Base-by-base conservation (phyloP, 1,140 invertebrate genomes). In the Caenorhabditis latens region DNA sequence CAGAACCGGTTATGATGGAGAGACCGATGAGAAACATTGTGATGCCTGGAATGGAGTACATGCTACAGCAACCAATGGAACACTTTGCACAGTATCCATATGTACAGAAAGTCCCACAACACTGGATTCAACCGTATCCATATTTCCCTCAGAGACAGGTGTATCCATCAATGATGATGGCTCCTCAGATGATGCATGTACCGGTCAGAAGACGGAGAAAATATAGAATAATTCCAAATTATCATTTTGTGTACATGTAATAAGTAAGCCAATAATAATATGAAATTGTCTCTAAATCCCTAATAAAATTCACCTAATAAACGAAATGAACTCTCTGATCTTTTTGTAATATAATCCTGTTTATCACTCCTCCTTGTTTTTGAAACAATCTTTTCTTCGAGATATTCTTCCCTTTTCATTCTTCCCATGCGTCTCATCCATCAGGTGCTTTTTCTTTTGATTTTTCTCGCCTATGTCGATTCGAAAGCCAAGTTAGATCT, bases 191-290 rank as follows among this genome's bases (percentile, higher is more conserved):
- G 40, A 40, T 67, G 2, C 63, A n/a, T 75, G 67, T 9, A 40
- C 42, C 42, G 19, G 32, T 40, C 4, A 75, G 4, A 75, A 48
- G 67, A 9, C 42, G 67, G 19, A 43, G 67, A 32, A 75, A 75
- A 46, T 75, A 75, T n/a, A 75, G 67, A 46, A 46, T 75, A n/a
- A 46, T 75, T n/a, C 67, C 67, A 21, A 75, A 75, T 48, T 75
- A 75, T 46, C 67, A 46, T n/a, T 75, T 46, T 75, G 67, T 75
- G 5, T 46, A 75, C n/a, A 32, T 75, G 9, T 75, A 46, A 46
- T 19, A 21, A 19, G 57, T 7, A n/a, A 6, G 57, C 1, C 50
- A 50, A 50, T 16, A 11, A 50, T 50, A 11, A 11, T 50, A 11
- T 50, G 50, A 50, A 50, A 50, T 2, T 65, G 24, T 42, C 1